A percentile compares a stretch with the other conserved stretches of the same genome.
phyloP scores from a whole-genome alignment of 2,113 vertebrate genomes.

The Oncorhynchus gorbuscha region DNA sequence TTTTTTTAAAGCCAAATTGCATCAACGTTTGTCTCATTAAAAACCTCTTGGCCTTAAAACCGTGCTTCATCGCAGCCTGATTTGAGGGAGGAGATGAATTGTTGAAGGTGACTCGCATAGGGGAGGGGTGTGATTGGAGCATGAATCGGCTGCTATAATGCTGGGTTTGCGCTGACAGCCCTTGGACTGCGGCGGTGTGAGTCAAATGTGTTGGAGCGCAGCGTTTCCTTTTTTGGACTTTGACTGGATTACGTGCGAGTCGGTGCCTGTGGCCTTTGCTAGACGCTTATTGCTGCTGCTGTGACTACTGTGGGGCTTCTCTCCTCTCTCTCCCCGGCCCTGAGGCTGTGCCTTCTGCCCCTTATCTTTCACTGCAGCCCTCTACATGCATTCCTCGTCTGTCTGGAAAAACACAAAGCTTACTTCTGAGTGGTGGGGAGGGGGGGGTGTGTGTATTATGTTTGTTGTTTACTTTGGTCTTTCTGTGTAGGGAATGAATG shows the following conservation, averaged over 20 bases:
- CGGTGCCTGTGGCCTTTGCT: slow-evolving; percentile 41
- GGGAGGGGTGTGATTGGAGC: slow-evolving; percentile 15
- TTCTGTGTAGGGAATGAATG: neutral
- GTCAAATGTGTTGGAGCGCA: slow-evolving; percentile 55
- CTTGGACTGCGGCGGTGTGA: slow-evolving; percentile 37
- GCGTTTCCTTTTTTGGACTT: slow-evolving; percentile 70
- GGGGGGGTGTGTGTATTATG: neutral
- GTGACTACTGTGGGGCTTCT: slow-evolving; percentile 42
- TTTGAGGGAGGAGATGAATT: neutral
- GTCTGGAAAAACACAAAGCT: too few relatives aligned
- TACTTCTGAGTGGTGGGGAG: too few relatives aligned
- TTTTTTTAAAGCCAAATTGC: slow-evolving; percentile 30
- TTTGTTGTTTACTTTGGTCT: slow-evolving; percentile 12
- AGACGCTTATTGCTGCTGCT: slow-evolving; percentile 4
- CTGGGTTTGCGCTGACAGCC: slow-evolving; percentile 32
- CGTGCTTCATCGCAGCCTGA: neutral
- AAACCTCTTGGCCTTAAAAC: slow-evolving; percentile 15
- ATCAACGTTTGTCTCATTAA: slow-evolving; percentile 34
- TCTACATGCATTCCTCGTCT: neutral
- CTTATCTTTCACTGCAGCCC: slow-evolving; percentile 1
- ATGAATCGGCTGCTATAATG: slow-evolving; percentile 36
- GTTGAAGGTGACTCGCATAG: slow-evolving; percentile 33
- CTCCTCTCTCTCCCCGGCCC: neutral
- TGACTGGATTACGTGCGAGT: slow-evolving; percentile 58
- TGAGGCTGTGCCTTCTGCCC: slow-evolving; percentile 7